These are phyloP conservation scores for Sparus aurata DNA, from an alignment of 2,797 vertebrate genomes.

Conservation along the genomic window DNA sequence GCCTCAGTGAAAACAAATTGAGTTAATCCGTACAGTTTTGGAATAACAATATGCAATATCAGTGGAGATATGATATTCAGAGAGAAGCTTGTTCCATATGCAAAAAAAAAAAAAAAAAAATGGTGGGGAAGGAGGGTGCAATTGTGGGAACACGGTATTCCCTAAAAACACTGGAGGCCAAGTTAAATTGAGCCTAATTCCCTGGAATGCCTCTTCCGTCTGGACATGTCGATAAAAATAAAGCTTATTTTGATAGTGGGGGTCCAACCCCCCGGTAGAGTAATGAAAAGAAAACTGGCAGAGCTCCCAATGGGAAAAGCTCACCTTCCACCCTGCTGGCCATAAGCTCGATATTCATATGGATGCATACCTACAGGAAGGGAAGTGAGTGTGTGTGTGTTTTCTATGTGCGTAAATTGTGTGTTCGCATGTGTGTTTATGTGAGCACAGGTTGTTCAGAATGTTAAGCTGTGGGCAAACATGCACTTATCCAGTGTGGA, in stretches of 20 bases:
- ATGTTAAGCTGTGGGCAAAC: conserved; percentile 55
- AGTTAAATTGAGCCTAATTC: conserved; percentile 87
- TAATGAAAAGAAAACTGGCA: conserved; percentile 85
- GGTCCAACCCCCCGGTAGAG: conserved; percentile 75
- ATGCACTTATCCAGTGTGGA: conserved; percentile 54
- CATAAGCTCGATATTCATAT: conserved; percentile 41
- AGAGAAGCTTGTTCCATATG: conserved; percentile 42
- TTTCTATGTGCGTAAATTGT: conserved; percentile 2
- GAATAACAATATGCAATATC: conserved; percentile 55
- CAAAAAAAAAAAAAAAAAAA: not conserved
- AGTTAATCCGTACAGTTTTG: conserved; percentile 42
- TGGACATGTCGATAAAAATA: conserved; percentile 84
- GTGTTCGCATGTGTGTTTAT: conserved; percentile 24
- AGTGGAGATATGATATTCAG: conserved; percentile 46
- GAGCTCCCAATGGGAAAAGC: conserved; percentile 70
- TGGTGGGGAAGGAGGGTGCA: not conserved
- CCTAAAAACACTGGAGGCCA: conserved; percentile 83
- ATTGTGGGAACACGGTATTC: conserved; percentile 70
- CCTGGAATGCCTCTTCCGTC: conserved; percentile 85
- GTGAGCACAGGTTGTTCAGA: conserved; percentile 26
- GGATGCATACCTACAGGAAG: conserved; percentile 41
- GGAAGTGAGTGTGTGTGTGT: conserved; percentile 14
- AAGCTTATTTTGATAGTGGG: conserved; percentile 85
- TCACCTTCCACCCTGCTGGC: conserved; percentile 66
- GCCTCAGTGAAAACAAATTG: conserved; percentile 36